A percentile compares a stretch with the other conserved stretches of the same genome.
Conservation (phyloP, 1,140 invertebrate species). For the Yoshiicerus persimilis region DNA sequence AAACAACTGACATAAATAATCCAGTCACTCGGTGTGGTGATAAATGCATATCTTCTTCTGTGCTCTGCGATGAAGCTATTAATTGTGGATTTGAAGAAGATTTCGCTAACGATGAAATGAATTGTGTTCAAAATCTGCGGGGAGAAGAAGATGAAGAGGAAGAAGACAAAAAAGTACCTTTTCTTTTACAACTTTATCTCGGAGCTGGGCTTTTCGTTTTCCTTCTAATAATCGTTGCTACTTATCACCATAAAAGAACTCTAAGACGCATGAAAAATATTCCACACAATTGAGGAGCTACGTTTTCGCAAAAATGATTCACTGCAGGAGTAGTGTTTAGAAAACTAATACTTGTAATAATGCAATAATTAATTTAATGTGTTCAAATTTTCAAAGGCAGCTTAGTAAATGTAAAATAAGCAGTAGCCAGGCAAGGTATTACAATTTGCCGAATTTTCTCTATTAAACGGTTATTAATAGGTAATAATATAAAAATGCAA, state of each 20-base stretch:
- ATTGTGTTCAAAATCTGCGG: background rate
- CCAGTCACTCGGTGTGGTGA: slow-evolving; percentile 29
- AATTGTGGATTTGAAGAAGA: slow-evolving; percentile 24
- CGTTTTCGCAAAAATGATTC: background rate
- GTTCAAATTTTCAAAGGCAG: too few relatives aligned
- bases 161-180: background rate
- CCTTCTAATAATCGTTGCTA: background rate
- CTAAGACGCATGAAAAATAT: slow-evolving; percentile 31
- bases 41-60: background rate
- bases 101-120: slow-evolving; percentile 20
- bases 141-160: background rate
- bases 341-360: too few relatives aligned
- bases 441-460: too few relatives aligned
- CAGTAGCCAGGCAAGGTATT: too few relatives aligned
- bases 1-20: background rate
- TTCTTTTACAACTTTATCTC: slow-evolving; percentile 19
- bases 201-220: slow-evolving; percentile 27
- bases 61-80: background rate
- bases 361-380: too few relatives aligned
- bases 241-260: slow-evolving; percentile 21
- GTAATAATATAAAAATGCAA: too few relatives aligned
- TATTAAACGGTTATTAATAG: too few relatives aligned
- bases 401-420: too few relatives aligned
- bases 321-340: too few relatives aligned
- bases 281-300: background rate